Conservation (phyloP, 2,113 vertebrate species). For the Triplophysa siluroides region DNA sequence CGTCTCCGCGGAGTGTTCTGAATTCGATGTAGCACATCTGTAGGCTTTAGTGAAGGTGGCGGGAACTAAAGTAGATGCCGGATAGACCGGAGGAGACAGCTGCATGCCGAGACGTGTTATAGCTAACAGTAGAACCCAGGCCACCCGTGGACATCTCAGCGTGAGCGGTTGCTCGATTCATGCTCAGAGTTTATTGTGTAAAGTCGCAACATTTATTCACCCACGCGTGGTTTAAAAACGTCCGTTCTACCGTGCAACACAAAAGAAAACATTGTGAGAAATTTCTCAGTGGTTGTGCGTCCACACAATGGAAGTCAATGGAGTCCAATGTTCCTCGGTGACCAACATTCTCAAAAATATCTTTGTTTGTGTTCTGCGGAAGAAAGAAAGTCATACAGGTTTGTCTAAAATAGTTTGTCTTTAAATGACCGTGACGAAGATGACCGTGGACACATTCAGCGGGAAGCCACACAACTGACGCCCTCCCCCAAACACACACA, state of each 20-base stretch:
- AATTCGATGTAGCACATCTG: neutral
- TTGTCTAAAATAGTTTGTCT: no score
- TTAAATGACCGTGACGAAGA: neutral
- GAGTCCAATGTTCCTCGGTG: no score
- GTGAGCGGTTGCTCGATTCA: neutral
- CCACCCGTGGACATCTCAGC: conserved; percentile 36
- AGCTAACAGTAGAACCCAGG: conserved; percentile 26
- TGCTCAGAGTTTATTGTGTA: neutral
- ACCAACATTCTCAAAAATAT: no score
- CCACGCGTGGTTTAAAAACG: no score
- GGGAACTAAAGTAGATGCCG: neutral
- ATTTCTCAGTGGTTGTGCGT: no score
- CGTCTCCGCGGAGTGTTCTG: neutral
- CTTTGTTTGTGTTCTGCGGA: no score
- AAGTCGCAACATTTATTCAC: no score
- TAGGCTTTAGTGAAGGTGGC: neutral
- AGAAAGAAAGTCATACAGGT: no score
- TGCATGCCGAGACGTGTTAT: conserved; percentile 21
- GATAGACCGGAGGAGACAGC: conserved; percentile 20
- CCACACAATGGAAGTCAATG: no score
- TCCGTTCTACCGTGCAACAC: no score
- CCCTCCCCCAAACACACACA: neutral
- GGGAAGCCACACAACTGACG: conserved; percentile 2
- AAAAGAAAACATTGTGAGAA: no score
- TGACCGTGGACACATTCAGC: conserved; percentile 2